phyloP scores from a whole-genome alignment of 2,888 invertebrate genomes.

The Trichogramma dendrolimi region DNA sequence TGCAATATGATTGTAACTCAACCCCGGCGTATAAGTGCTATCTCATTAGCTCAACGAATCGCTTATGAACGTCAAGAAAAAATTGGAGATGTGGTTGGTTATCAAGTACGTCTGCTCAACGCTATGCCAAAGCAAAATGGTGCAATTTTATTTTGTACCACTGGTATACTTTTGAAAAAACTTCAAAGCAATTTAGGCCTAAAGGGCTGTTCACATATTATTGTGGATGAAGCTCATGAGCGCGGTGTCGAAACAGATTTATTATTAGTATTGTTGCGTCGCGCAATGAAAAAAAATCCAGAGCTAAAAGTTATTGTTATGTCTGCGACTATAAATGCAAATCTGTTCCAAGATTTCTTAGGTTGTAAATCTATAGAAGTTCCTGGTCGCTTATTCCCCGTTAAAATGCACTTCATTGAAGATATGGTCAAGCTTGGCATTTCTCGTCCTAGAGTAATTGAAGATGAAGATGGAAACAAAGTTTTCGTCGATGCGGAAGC shows the following conservation, averaged over 20 bases:
- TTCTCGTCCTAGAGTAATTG: conserved; percentile 37
- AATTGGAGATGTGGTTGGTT: conserved; percentile 65
- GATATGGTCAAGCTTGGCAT: conserved; percentile 46
- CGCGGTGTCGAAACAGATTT: conserved; percentile 67
- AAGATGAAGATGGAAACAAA: conserved; percentile 30
- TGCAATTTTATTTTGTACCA: conserved; percentile 66
- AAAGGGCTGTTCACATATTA: conserved; percentile 61
- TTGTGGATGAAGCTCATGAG: conserved; percentile 74
- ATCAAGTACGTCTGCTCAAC: conserved; percentile 61
- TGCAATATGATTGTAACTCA: conserved; percentile 64
- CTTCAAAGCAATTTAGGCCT: conserved; percentile 53
- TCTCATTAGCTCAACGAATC: conserved; percentile 64
- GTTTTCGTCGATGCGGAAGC: conserved; percentile 56
- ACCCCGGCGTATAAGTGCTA: conserved; percentile 67
- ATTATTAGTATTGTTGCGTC: conserved; percentile 59
- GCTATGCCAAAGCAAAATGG: conserved; percentile 57
- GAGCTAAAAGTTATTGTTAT: conserved; percentile 63
- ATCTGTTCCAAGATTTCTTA: conserved; percentile 60
- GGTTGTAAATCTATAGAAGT: conserved; percentile 55
- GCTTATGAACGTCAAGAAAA: conserved; percentile 62
- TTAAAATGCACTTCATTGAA: conserved; percentile 59
- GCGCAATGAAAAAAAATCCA: conserved; percentile 56
- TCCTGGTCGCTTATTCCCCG: conserved; percentile 62
- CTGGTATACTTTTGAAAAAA: conserved; percentile 59
- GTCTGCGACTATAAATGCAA: conserved; percentile 69